Percentiles rank a stretch among this genome's conserved stretches.
Conservation (phyloP, 1,140 invertebrate species). For the Dysdera silvatica region DNA sequence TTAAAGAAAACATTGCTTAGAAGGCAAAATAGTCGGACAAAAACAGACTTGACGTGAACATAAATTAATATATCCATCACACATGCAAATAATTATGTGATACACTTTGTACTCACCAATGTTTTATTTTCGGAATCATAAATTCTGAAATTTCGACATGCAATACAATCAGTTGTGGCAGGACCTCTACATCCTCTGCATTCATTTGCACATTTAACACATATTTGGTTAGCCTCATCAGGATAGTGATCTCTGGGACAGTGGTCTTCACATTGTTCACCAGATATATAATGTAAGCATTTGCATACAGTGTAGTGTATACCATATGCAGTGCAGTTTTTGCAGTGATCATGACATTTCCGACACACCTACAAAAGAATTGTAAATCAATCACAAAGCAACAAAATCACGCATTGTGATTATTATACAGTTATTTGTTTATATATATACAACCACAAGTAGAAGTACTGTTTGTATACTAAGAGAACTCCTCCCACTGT, state of each 20-base stretch:
- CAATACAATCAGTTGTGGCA: slow-evolving; percentile 63
- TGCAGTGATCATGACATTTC: slow-evolving; percentile 82
- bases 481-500: too few relatives aligned
- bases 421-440: too few relatives aligned
- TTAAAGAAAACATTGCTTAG: too few relatives aligned
- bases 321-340: slow-evolving; percentile 77
- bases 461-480: too few relatives aligned
- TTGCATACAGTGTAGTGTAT: slow-evolving; percentile 66
- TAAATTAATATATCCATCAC: too few relatives aligned
- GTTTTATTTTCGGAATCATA: slow-evolving; percentile 49
- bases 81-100: too few relatives aligned
- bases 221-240: slow-evolving; percentile 61
- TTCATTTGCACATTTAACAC: slow-evolving; percentile 67
- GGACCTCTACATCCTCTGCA: slow-evolving; percentile 78
- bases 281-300: slow-evolving; percentile 72
- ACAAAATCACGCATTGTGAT: too few relatives aligned
- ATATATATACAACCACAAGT: too few relatives aligned
- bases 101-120: slow-evolving; percentile 9
- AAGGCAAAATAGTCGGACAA: too few relatives aligned
- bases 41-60: too few relatives aligned
- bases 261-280: slow-evolving; percentile 83
- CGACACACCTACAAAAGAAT: slow-evolving; percentile 54
- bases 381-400: not conserved
- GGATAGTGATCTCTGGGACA: slow-evolving; percentile 77
- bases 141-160: slow-evolving; percentile 78